Evolutionary conservation across 2,113 vertebrate genomes (phyloP).

Genomic region (Ceuthmochares aereus): DNA sequence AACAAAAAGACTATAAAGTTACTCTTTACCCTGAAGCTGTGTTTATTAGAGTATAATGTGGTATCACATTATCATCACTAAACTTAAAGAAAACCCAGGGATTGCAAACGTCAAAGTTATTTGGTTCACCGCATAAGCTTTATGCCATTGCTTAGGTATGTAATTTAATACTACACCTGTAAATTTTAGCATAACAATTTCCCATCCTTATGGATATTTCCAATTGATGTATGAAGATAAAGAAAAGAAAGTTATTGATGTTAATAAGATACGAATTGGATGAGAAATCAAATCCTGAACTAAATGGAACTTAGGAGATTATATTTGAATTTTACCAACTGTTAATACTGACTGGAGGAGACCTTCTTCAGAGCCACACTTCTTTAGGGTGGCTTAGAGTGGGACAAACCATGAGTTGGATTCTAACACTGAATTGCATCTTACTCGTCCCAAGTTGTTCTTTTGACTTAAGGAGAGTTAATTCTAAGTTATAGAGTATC

Average conservation of each 20-base stretch:
- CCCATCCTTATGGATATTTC: not conserved
- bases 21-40: not conserved
- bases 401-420: not conserved
- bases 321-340: not conserved
- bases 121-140: not conserved
- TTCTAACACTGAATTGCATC: not conserved
- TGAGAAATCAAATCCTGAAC: not conserved
- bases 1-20: not conserved
- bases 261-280: not conserved
- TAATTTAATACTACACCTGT: not conserved
- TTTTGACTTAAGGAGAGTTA: not conserved
- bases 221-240: not conserved
- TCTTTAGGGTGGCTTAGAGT: not conserved
- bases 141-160: not conserved
- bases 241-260: not conserved
- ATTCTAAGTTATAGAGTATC: not conserved
- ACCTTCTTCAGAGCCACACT: not conserved
- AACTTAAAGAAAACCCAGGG: not conserved
- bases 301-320: not conserved
- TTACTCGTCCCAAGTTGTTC: not conserved
- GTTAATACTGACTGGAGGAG: not conserved
- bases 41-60: not conserved
- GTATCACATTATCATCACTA: not conserved
- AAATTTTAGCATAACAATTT: not conserved
- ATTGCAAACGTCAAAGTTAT: not conserved